phyloP scores from a whole-genome alignment of 2,888 invertebrate species.

The Nasonovia ribisnigri region DNA sequence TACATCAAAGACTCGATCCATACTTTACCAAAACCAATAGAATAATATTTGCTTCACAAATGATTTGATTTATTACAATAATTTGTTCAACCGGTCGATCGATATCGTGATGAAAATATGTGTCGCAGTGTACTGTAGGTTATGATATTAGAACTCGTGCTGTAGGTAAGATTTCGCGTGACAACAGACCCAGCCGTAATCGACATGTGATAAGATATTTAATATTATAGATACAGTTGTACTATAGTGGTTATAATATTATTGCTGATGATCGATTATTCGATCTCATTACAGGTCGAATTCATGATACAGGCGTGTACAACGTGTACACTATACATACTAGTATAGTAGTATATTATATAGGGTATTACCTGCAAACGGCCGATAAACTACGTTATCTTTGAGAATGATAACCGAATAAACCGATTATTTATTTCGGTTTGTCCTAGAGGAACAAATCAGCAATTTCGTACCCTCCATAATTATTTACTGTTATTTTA shows the following conservation, averaged over 20 bases:
- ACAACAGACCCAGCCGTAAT: neutral
- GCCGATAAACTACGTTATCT: neutral
- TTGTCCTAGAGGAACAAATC: neutral
- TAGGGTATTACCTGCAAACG: neutral
- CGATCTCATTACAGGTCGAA: neutral
- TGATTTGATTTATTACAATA: neutral
- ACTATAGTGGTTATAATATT: neutral
- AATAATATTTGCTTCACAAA: neutral
- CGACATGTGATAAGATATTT: neutral
- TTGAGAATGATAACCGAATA: neutral
- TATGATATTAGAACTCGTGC: neutral
- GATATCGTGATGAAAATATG: neutral
- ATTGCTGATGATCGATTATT: neutral
- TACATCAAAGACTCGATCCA: neutral
- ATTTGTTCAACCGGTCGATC: neutral
- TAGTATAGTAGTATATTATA: neutral
- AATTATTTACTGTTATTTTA: no score
- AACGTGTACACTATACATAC: no score
- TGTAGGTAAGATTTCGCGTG: neutral
- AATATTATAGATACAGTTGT: neutral
- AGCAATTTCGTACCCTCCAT: neutral
- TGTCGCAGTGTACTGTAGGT: neutral
- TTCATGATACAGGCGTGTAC: neutral
- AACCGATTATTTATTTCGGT: neutral
- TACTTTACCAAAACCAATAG: neutral